Base-by-base conservation (phyloP, 2,888 invertebrate species). In the Agrotis clavis region DNA sequence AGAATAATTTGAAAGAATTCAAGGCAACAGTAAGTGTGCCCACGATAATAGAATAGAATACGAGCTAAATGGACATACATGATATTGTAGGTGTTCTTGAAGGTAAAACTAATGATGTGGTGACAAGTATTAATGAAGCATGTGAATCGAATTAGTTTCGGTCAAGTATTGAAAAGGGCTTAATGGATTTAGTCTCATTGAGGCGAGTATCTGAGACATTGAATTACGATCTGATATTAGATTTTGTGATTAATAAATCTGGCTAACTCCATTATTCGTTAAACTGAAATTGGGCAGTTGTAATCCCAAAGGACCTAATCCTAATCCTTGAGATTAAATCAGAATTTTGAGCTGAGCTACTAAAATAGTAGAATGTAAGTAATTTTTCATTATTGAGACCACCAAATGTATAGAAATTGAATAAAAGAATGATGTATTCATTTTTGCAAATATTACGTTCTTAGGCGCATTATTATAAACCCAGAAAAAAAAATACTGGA, bases 71-170 rank as follows among this genome's bases (percentile, higher is more conserved):
- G 41, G 41, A 41, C 41, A 41, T 41, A 35, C 35, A 41, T 41
- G 9, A 41, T 41, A 41, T 41, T 41, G 41, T 11, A 41, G 41
- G 11, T 41, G 2, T 16, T 53, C 2, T 21, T 1, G 53, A 53
- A 21, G 53, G 21, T 9, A 25, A 62, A 71, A 78, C 45, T 50
- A 47, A 53, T 63, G 9, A 64, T 53, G n/a, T 7, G 16, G 13
- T 0, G 18, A 63, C 45, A 30, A 30, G 19, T 57, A 57, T 57
- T 45, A 13, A 67, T 57, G 50, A 35, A 16, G 11, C 0, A 19
- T 30, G 2, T 2, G 13, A 54, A 54, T 18, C 11, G 14, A 6
- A 74, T 48, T 19, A 41, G 14, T 0, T 25, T 48, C 25, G 14
- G 41, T 18, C 11, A 25, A 53, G 53, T 47, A 16, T 57, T 57